Evolutionary conservation across 2,888 invertebrate genomes (phyloP), one percentile per base, ranked within the genome.

Genomic region (Ectropis crepuscularia): DNA sequence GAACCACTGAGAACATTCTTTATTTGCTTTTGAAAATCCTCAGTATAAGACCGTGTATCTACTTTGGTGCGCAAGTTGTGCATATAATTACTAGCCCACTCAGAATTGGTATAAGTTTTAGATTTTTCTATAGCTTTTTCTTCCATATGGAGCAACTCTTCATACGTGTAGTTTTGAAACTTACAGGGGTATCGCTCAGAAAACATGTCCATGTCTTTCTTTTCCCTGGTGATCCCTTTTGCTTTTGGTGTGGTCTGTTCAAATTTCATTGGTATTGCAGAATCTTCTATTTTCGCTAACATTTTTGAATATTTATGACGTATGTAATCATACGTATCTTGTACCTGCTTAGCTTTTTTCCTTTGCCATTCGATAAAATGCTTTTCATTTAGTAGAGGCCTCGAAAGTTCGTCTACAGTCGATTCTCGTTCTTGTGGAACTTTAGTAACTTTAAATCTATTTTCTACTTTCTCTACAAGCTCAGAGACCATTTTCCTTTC

Each of bases 291-390:
- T 71, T 82, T 87, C 12, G 74, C 74, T 46, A 88, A 66, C 70
- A 79, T 85, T 83, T 86, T 90, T n/a, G 83, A 86, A 73, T 85
- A 93, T 71, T 81, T 89, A 69, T 88, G 88, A 69, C 86, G 85
- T 45, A 88, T 86, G 61, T 79, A 88, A 47, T 86, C 87, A 63
- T 89, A 90, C 0, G 86, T 88, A 37, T 89, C 85, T 77, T 93
- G 85, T 0, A 94, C 81, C 71, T 88, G 79, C 43, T 87, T 77
- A 5, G 88, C 78, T 78, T 94, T 93, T 67, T 91, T 89, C 74
- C 86, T 92, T 75, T 95, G 93, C 95, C 95, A 95, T 63, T 94
- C 90, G 47, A 94, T 89, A 50, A 94, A 90, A 67, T 93, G 90
- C 67, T 85, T 86, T 65, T 92, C 92, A 63, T 89, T 86, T 0